Conservation (phyloP, 2,888 invertebrate genomes). For the Trichopoda pennipes region DNA sequence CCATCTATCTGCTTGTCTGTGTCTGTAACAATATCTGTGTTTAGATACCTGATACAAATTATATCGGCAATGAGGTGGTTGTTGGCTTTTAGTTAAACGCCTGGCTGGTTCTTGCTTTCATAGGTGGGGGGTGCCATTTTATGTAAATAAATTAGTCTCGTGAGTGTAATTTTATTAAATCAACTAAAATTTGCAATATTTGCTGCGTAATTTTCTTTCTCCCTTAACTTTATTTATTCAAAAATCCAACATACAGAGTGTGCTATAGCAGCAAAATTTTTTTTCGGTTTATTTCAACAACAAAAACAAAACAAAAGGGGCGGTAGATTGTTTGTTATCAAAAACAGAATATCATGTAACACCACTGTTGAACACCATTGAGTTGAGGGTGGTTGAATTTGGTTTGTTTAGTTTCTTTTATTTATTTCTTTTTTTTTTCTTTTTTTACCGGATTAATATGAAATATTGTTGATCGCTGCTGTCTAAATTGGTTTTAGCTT, state of each 20-base stretch:
- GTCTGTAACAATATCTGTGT: background rate
- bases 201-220: constrained; percentile 62
- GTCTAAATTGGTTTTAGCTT: constrained; percentile 72
- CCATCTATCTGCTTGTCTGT: background rate
- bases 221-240: constrained; percentile 34
- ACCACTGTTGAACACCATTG: constrained; percentile 60
- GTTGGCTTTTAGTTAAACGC: constrained; percentile 18
- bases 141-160: constrained; percentile 78
- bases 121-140: constrained; percentile 41
- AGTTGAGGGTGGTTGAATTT: constrained; percentile 71
- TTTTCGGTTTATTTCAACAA: constrained; percentile 43
- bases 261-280: constrained; percentile 2
- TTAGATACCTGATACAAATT: constrained; percentile 46
- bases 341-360: constrained; percentile 58
- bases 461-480: constrained; percentile 75
- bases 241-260: constrained; percentile 22
- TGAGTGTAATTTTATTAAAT: constrained; percentile 81
- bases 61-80: constrained; percentile 12
- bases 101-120: constrained; percentile 12
- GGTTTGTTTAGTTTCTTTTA: constrained; percentile 56
- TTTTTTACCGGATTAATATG: constrained; percentile 73
- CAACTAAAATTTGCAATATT: constrained; percentile 80
- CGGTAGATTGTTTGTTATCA: constrained; percentile 63
- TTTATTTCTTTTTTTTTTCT: constrained; percentile 5
- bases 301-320: constrained; percentile 26